Evolutionary conservation across 2,797 vertebrate genomes (phyloP).

Genomic region (Dryobates pubescens): DNA sequence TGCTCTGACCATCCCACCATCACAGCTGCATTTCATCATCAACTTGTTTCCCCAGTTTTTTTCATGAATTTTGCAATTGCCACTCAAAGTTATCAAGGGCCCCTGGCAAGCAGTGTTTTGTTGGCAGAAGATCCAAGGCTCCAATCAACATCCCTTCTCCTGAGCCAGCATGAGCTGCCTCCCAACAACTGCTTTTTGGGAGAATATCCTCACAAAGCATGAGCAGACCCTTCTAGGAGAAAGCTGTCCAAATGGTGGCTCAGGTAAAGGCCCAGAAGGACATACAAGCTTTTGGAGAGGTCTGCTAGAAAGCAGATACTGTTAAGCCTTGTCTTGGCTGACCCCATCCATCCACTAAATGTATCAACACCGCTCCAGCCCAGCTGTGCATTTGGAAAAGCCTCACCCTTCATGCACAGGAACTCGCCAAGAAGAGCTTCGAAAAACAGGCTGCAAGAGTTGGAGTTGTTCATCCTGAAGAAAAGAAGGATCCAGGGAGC

Average conservation of each 20-base stretch:
- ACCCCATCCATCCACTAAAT: background rate
- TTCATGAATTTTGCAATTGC: background rate
- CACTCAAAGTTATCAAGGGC: background rate
- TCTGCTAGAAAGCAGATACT: background rate
- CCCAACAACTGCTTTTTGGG: background rate
- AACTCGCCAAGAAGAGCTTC: accelerated
- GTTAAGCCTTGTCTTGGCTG: background rate
- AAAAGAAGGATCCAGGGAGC: too few species aligned
- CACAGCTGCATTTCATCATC: background rate
- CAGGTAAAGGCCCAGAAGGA: background rate
- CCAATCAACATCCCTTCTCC: background rate
- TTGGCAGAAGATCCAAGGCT: background rate
- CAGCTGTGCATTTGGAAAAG: background rate
- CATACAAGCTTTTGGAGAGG: background rate
- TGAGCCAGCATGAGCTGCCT: background rate
- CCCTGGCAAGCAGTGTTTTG: background rate
- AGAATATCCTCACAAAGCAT: background rate
- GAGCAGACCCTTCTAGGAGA: background rate
- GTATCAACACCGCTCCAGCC: accelerated
- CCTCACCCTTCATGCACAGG: accelerated
- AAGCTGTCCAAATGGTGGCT: background rate
- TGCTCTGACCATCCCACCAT: background rate
- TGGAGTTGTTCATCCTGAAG: too few species aligned
- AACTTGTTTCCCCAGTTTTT: background rate
- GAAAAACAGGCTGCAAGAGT: background rate